Evolutionary conservation across 2,797 vertebrate genomes (phyloP).

Genomic region (Cyclura pinguis): DNA sequence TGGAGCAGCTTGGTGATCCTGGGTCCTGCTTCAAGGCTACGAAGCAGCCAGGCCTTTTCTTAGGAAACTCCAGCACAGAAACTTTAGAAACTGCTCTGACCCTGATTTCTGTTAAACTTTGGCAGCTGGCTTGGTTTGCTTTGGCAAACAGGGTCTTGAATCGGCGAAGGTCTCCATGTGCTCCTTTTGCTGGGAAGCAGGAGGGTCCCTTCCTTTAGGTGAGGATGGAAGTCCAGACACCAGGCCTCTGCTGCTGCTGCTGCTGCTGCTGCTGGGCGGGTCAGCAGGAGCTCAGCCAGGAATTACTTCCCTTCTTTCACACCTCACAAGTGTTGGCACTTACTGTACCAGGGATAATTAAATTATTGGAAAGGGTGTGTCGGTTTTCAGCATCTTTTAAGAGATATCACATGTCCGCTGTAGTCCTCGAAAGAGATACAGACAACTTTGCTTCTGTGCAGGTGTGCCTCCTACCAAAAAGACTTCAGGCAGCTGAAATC

Average conservation of each 20-base stretch:
- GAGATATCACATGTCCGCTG: slow-evolving; percentile 33
- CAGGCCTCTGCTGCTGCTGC: slow-evolving; percentile 19
- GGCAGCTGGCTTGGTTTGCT: slow-evolving; percentile 40
- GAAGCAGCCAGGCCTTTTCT: neutral
- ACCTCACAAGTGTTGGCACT: slow-evolving; percentile 20
- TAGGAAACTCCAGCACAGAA: neutral
- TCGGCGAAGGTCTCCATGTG: neutral
- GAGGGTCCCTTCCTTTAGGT: neutral
- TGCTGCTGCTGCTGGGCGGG: slow-evolving; percentile 32
- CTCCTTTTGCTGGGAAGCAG: slow-evolving; percentile 25
- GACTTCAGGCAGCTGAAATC: slow-evolving; percentile 47
- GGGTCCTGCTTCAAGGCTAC: neutral
- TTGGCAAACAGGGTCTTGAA: slow-evolving; percentile 23
- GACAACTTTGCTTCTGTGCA: slow-evolving; percentile 17
- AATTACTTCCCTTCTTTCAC: neutral
- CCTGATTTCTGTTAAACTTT: neutral
- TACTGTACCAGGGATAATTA: slow-evolving; percentile 10
- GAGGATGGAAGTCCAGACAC: neutral
- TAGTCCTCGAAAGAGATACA: slow-evolving; percentile 37
- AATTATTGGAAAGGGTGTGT: slow-evolving; percentile 6
- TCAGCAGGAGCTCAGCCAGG: slow-evolving; percentile 34
- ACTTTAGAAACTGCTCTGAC: slow-evolving; percentile 26
- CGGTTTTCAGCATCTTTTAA: slow-evolving; percentile 35
- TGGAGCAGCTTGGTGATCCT: neutral
- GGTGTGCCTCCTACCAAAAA: slow-evolving; percentile 36